These are phyloP conservation scores for Heterotilapia buettikoferi DNA, from an alignment of 2,113 vertebrate species.

Conservation along the genomic window DNA sequence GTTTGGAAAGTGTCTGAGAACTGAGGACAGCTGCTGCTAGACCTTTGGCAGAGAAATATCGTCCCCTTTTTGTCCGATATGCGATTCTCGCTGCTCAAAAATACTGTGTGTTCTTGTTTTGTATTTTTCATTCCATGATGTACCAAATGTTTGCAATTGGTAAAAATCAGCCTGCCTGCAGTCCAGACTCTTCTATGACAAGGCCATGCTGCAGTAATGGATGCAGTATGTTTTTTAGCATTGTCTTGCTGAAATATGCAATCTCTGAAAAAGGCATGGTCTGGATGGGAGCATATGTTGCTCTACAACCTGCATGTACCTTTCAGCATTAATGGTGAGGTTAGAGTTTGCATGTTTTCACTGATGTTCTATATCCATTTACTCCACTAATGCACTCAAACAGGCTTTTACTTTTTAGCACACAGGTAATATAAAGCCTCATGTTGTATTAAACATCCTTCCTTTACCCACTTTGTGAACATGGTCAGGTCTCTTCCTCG, in stretches of 20 bases:
- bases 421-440: not conserved
- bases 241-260: not conserved
- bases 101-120: not conserved
- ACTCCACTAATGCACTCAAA: not conserved
- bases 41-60: not conserved
- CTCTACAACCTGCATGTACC: not conserved
- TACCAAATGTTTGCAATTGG: not conserved
- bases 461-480: not conserved
- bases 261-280: not conserved
- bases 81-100: not conserved
- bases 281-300: not conserved
- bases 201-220: not conserved
- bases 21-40: not conserved
- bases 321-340: not conserved
- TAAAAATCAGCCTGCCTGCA: fast-evolving
- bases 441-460: not conserved
- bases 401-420: not conserved
- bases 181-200: not conserved
- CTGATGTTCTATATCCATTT: not conserved
- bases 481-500: not conserved
- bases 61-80: not conserved
- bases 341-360: not conserved
- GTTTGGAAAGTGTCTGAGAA: not conserved
- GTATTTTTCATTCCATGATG: not conserved
- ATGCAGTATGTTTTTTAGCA: not conserved